These are phyloP conservation scores for Tromatobia lineatoria DNA, from an alignment of 2,888 invertebrate genomes.

Conservation along the genomic window DNA sequence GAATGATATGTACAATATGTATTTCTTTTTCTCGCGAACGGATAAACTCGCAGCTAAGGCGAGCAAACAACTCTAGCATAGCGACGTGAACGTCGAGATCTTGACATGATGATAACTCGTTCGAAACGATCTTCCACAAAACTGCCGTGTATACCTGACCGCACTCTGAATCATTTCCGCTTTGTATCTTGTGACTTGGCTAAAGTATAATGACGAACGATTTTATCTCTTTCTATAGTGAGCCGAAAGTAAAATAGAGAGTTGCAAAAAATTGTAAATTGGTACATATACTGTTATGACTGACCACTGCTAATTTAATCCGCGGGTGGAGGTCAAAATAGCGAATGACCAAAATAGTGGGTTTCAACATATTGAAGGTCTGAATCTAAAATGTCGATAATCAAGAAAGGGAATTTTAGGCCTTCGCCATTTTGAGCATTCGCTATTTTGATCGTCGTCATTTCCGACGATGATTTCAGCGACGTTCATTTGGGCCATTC, in stretches of 20 bases:
- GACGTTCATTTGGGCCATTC: no score
- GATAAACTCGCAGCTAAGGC: slow-evolving; percentile 40
- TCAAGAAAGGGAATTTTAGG: no score
- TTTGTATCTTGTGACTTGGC: background rate
- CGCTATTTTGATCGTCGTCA: no score
- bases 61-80: slow-evolving; percentile 50
- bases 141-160: slow-evolving; percentile 39
- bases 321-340: no score
- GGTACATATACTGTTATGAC: no score
- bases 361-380: no score
- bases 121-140: slow-evolving; percentile 47
- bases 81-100: slow-evolving; percentile 51
- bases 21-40: slow-evolving; percentile 52
- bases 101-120: slow-evolving; percentile 53
- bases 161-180: slow-evolving; percentile 28
- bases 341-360: no score
- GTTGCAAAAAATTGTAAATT: slow-evolving; percentile 9
- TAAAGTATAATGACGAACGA: background rate
- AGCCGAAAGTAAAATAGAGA: slow-evolving; percentile 28
- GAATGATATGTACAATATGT: slow-evolving; percentile 55
- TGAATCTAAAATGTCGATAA: no score
- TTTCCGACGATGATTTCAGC: no score
- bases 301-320: no score
- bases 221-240: background rate
- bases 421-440: no score